Evolutionary conservation across 2,888 invertebrate genomes (phyloP), one percentile per base, ranked within the genome.

Genomic region (Conomelus anceps): DNA sequence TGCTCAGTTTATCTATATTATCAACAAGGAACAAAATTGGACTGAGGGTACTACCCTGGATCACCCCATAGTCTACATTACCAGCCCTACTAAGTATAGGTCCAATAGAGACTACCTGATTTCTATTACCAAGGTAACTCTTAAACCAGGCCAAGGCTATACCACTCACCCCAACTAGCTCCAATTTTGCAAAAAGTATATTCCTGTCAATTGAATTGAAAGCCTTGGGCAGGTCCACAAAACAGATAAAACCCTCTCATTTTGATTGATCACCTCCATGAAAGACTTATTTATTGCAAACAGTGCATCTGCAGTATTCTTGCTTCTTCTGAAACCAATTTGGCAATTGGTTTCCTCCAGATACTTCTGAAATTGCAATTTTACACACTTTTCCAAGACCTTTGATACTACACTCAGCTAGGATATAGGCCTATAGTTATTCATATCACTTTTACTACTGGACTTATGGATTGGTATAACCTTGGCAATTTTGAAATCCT

Each of bases 401-500:
- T 88, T 88, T 6, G 63, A 88, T 20, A 63, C 63, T 88, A 89
- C 29, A 22, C 63, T 89, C 22, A 89, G 22, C 84, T 84, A 22
- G 23, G 88, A 88, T 23, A 88, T 84, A 4, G 85, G 85, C 84
- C 88, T 88, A 84, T 26, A 88, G 23, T 89, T 89, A 22, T 22
- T 84, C 29, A 85, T 88, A 17, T 24, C 11, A 26, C 22, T n/a
- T 22, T 85, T 89, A 22, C 22, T 11, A 17, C 86, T 34, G 22
- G 85, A 89, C 34, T 89, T 85, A 29, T 29, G 86, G 9, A 29
- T 23, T 20, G 26, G 89, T 29, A 89, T 85, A 22, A 85, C 89
- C 23, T 85, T 89, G 17, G 89, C n/a, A n/a, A n/a, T n/a, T 89
- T 89, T 89, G 7, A 89, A 84, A n/a, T 23, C 29, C n/a, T 89